A percentile compares a stretch with the other conserved stretches of the same genome.
phyloP scores from a whole-genome alignment of 2,888 invertebrate species.

The Macrophya alboannulata region DNA sequence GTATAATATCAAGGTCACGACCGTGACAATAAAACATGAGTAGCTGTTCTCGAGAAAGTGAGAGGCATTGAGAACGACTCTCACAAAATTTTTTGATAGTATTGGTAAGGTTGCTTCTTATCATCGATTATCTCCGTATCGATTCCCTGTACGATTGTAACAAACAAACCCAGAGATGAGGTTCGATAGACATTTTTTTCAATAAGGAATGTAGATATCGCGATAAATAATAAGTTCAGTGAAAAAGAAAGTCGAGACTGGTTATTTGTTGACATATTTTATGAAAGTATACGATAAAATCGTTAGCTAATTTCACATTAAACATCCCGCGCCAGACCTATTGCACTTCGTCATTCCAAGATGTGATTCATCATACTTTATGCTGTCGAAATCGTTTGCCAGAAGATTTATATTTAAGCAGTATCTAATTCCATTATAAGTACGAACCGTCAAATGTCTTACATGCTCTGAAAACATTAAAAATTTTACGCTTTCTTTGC shows the following conservation, averaged over 20 bases:
- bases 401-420: background rate
- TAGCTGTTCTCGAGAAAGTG: conserved; percentile 52
- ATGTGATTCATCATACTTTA: background rate
- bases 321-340: conserved; percentile 5
- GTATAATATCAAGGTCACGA: conserved; percentile 56
- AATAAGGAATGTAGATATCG: background rate
- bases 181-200: background rate
- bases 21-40: conserved; percentile 51
- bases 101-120: conserved; percentile 31
- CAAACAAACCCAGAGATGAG: background rate
- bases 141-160: background rate
- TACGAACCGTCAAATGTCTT: background rate
- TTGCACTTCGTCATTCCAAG: conserved; percentile 12
- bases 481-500: conserved; percentile 46
- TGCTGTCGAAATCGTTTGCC: background rate
- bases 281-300: conserved; percentile 37
- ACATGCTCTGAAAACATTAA: conserved; percentile 46
- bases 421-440: background rate
- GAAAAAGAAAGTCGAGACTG: conserved; percentile 50
- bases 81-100: conserved; percentile 34
- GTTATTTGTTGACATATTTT: conserved; percentile 40
- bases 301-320: conserved; percentile 31
- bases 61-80: conserved; percentile 52
- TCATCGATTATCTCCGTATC: conserved; percentile 29
- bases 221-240: background rate